Percentiles rank a stretch among this genome's conserved stretches.
Evolutionary conservation across 2,888 invertebrate genomes (phyloP).

Genomic region (Eupithecia subfuscata): DNA sequence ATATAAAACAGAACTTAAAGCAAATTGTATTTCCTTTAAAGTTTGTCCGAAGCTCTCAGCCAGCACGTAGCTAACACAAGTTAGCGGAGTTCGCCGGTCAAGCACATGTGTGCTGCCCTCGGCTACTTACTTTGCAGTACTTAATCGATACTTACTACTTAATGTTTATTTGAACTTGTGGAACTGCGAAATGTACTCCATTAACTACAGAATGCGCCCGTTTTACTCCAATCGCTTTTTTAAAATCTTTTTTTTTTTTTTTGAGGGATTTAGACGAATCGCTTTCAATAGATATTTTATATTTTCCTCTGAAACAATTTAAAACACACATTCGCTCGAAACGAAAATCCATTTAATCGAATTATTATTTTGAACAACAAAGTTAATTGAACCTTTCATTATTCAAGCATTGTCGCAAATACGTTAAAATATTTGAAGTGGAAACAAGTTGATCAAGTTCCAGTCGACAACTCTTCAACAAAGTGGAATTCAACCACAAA

Average conservation of each 20-base stretch:
- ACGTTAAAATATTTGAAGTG: not conserved
- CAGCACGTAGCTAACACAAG: constrained; percentile 22
- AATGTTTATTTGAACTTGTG: constrained; percentile 28
- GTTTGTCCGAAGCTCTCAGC: not conserved
- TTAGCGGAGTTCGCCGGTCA: constrained; percentile 27
- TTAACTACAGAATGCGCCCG: not conserved
- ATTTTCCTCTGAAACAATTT: not conserved
- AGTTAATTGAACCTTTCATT: not conserved
- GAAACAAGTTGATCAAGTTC: not conserved
- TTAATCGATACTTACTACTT: constrained; percentile 36
- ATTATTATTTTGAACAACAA: not conserved
- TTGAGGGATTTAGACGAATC: not conserved
- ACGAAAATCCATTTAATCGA: not conserved
- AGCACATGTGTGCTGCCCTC: constrained; percentile 34
- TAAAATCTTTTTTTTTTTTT: not conserved
- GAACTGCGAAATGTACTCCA: not conserved
- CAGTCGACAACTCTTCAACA: not conserved
- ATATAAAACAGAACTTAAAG: not conserved
- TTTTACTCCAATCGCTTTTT: not conserved
- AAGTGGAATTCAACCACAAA: not conserved
- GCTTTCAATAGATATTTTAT: not conserved
- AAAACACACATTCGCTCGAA: not conserved
- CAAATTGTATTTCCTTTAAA: not conserved
- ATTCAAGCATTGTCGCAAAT: not conserved
- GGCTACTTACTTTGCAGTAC: constrained; percentile 26